phyloP scores from a whole-genome alignment of 2,113 vertebrate genomes.

The Petrocephalus microphthalmus region DNA sequence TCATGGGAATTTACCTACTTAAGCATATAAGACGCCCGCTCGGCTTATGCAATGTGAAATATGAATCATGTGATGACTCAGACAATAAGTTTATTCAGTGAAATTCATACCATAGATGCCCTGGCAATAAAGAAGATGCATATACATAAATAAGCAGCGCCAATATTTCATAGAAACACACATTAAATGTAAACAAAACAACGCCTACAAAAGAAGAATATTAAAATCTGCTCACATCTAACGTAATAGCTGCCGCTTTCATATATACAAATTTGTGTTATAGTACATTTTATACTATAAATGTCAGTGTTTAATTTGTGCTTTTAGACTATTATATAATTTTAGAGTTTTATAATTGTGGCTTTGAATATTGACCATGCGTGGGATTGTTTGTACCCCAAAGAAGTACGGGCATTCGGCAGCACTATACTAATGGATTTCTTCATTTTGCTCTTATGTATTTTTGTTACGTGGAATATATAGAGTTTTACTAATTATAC shows the following conservation, averaged over 20 bases:
- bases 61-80: not conserved
- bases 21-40: not conserved
- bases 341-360: not conserved
- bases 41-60: not conserved
- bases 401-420: not conserved
- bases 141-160: not conserved
- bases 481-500: not conserved
- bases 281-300: not conserved
- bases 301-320: not conserved
- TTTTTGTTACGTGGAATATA: not conserved
- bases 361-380: not conserved
- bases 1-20: not conserved
- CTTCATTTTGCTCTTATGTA: not conserved
- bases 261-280: not conserved
- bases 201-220: not conserved
- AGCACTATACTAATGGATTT: not conserved
- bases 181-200: not conserved
- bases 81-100: not conserved
- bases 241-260: not conserved
- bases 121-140: not conserved
- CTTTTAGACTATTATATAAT: not conserved
- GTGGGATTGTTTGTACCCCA: not conserved
- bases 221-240: not conserved
- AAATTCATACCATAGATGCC: not conserved
- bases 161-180: not conserved